These are phyloP conservation scores for Mobula birostris DNA, from an alignment of 2,113 vertebrate genomes.

Conservation along the genomic window DNA sequence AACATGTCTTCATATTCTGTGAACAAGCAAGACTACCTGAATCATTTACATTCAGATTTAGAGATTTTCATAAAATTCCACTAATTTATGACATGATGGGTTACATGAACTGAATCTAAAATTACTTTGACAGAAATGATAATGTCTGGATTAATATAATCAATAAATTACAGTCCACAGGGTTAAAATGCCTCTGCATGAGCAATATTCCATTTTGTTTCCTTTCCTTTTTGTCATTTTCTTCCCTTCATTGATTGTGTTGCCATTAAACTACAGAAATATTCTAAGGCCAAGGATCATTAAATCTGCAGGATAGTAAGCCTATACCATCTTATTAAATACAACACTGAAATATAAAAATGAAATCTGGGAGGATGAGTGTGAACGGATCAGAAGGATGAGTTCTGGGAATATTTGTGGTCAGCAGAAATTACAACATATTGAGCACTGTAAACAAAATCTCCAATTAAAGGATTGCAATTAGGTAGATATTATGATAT, in stretches of 20 bases:
- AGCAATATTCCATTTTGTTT: neutral
- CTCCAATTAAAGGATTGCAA: neutral
- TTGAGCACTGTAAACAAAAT: neutral
- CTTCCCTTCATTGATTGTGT: neutral
- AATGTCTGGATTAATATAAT: neutral
- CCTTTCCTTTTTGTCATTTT: neutral
- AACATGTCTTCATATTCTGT: constrained; percentile 19
- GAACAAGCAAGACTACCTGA: neutral
- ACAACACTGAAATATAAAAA: neutral
- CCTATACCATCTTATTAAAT: neutral
- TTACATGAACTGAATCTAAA: neutral
- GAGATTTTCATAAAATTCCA: neutral
- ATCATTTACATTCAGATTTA: neutral
- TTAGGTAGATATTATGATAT: neutral
- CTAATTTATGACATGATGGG: neutral
- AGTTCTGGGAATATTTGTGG: neutral
- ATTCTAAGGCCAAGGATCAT: neutral
- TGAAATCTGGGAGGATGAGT: neutral
- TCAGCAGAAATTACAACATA: neutral
- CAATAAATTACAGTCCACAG: neutral
- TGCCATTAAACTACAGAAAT: neutral
- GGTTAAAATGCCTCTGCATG: neutral
- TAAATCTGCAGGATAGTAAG: neutral
- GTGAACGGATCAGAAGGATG: neutral
- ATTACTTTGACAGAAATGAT: neutral